phyloP scores from a whole-genome alignment of 2,888 invertebrate species.

The Campoletis raptor region DNA sequence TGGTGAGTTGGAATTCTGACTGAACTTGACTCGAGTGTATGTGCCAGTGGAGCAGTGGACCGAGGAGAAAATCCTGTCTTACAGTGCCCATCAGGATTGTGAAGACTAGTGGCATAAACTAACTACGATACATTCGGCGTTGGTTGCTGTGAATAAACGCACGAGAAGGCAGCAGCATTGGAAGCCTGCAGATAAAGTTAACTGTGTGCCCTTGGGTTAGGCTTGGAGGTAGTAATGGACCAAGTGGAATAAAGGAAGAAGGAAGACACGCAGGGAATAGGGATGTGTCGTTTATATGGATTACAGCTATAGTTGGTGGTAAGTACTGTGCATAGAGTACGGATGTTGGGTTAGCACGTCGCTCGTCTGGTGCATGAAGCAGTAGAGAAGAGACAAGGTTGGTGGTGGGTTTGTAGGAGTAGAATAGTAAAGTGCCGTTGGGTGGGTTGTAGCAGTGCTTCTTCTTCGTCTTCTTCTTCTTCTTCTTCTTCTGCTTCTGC shows the following conservation, averaged over 20 bases:
- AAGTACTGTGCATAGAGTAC: slow-evolving; percentile 37
- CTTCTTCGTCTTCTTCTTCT: slow-evolving; percentile 33
- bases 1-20: slow-evolving; percentile 45
- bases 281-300: slow-evolving; percentile 26
- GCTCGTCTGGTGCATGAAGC: slow-evolving; percentile 45
- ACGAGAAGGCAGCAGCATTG: slow-evolving; percentile 67
- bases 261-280: slow-evolving; percentile 24
- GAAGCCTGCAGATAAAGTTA: slow-evolving; percentile 76
- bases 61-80: slow-evolving; percentile 31
- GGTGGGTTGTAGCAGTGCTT: slow-evolving; percentile 50
- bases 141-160: slow-evolving; percentile 75
- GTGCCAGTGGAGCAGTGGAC: slow-evolving; percentile 51
- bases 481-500: slow-evolving; percentile 34
- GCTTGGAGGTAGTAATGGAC: slow-evolving; percentile 68
- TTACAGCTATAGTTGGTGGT: slow-evolving; percentile 25
- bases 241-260: slow-evolving; percentile 59
- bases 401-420: slow-evolving; percentile 33
- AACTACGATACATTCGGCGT: slow-evolving; percentile 79
- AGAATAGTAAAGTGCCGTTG: slow-evolving; percentile 71
- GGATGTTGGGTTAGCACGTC: slow-evolving; percentile 40
- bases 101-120: slow-evolving; percentile 73
- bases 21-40: slow-evolving; percentile 60
- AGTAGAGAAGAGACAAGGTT: slow-evolving; percentile 45
- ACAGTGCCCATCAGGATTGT: neutral
- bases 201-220: slow-evolving; percentile 73